Percentiles rank a stretch among this genome's conserved stretches.
phyloP scores from a whole-genome alignment of 2,113 vertebrate genomes.

The Heterotilapia buettikoferi region DNA sequence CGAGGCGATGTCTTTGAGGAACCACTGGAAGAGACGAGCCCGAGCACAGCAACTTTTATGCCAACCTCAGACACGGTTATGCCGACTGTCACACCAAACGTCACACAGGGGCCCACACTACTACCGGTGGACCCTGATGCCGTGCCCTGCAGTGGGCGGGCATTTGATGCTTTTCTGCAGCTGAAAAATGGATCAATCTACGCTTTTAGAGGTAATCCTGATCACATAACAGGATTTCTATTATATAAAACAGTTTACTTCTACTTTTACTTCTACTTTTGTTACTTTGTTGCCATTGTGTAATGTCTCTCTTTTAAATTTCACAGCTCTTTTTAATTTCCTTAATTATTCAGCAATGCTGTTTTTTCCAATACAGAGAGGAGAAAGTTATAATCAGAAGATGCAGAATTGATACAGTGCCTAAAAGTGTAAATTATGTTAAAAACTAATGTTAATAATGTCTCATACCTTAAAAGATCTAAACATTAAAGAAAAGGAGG shows the following conservation, averaged over 20 bases:
- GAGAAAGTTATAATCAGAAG: background rate
- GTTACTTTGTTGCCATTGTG: background rate
- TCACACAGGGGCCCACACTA: background rate
- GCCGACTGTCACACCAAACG: background rate
- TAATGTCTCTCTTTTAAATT: background rate
- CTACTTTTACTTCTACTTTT: background rate
- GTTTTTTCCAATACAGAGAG: background rate
- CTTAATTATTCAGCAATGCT: background rate
- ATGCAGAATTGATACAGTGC: background rate
- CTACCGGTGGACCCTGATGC: conserved; percentile 21
- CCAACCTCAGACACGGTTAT: background rate
- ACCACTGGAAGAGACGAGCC: background rate
- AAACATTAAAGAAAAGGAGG: background rate
- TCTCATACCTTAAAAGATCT: background rate
- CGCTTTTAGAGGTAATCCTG: conserved; percentile 84
- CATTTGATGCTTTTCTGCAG: conserved; percentile 89
- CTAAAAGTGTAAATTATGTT: background rate
- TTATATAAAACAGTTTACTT: background rate
- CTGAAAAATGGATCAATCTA: conserved; percentile 91
- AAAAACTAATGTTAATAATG: background rate
- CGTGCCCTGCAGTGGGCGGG: conserved; percentile 73
- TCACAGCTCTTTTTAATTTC: background rate
- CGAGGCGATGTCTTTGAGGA: conserved; percentile 65
- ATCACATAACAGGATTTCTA: background rate
- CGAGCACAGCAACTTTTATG: background rate